Evolutionary conservation across 1,140 invertebrate genomes (phyloP).

Genomic region (Drosophila ironensis): DNA sequence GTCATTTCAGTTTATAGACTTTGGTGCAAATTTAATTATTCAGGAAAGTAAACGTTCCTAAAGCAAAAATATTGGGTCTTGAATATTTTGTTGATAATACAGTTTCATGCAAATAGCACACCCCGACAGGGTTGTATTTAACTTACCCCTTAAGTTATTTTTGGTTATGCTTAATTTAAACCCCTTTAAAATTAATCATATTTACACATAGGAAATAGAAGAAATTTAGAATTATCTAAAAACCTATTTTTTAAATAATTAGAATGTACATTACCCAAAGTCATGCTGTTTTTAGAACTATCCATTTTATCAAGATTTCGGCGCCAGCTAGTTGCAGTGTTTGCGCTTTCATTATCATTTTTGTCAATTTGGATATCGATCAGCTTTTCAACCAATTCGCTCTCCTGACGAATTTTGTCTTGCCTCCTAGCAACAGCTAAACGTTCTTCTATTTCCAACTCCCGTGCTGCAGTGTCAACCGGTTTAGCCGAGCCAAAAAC

Average conservation of each 20-base stretch:
- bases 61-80: no score
- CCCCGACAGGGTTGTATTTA: no score
- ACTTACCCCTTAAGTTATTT: no score
- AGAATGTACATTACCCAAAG: not conserved
- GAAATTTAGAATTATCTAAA: no score
- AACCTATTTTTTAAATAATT: not conserved
- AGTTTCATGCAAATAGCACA: no score
- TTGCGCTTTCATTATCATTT: conserved; percentile 66
- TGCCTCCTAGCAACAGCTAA: conserved; percentile 83
- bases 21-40: no score
- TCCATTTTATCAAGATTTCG: conserved; percentile 37
- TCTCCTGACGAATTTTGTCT: conserved; percentile 54
- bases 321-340: conserved; percentile 51
- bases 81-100: no score
- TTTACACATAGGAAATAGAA: no score
- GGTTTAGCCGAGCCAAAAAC: conserved; percentile 97
- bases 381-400: conserved; percentile 67
- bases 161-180: no score
- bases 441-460: conserved; percentile 88
- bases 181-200: no score
- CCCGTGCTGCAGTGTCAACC: conserved; percentile 93
- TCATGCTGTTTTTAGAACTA: conserved; percentile 26
- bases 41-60: no score
- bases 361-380: conserved; percentile 59
- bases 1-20: no score